These are phyloP conservation scores for Corythoichthys haematopterus DNA, from an alignment of 2,113 vertebrate species.

Conservation along the genomic window DNA sequence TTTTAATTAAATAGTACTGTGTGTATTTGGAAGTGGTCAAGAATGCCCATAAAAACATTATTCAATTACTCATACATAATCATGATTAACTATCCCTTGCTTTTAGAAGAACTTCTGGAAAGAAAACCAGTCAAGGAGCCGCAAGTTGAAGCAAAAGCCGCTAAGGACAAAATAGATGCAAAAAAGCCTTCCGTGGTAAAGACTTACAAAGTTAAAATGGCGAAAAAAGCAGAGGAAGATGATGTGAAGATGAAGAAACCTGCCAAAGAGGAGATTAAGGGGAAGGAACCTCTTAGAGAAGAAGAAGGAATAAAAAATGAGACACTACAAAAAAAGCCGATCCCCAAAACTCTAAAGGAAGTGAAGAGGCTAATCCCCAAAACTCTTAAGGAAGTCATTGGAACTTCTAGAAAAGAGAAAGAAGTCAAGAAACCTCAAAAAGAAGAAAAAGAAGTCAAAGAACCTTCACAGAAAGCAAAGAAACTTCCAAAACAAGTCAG, in stretches of 20 bases:
- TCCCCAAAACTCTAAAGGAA: background rate
- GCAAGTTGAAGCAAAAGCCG: background rate
- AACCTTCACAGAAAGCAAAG: background rate
- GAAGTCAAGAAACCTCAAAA: constrained; percentile 3
- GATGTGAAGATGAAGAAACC: background rate
- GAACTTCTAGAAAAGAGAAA: constrained; percentile 3
- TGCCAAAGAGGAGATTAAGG: constrained; percentile 10
- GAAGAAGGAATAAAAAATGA: constrained; percentile 2
- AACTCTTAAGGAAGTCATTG: constrained; percentile 1
- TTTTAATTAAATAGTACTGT: background rate
- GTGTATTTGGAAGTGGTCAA: background rate
- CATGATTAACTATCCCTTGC: background rate
- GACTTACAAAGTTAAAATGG: background rate
- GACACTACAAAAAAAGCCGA: background rate
- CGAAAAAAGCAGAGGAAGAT: background rate
- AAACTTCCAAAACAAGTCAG: constrained; percentile 3
- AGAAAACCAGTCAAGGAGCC: constrained; percentile 6
- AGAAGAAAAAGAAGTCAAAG: constrained; percentile 8
- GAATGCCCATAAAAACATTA: background rate
- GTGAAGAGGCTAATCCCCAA: background rate
- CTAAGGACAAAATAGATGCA: constrained; percentile 4
- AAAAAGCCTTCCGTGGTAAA: constrained; percentile 2
- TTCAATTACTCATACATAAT: background rate
- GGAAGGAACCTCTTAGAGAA: constrained; percentile 1
- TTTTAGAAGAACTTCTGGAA: constrained; percentile 24